Base-by-base conservation (phyloP, 2,797 vertebrate genomes). In the Helicolenus hilgendorfi region DNA sequence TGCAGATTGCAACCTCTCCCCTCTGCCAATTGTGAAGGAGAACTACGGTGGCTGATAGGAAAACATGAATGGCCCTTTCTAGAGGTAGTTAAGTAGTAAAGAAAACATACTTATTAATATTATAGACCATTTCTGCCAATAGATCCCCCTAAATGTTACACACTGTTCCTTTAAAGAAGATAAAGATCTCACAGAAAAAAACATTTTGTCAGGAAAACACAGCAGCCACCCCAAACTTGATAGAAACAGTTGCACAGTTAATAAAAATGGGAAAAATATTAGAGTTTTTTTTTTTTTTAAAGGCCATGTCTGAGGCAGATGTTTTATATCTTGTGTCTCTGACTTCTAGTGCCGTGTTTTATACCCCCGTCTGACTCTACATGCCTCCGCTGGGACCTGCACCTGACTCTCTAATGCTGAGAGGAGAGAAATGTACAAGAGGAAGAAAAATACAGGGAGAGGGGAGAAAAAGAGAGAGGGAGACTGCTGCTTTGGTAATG, bases 361-460 rank as follows among this genome's bases (percentile, higher is more conserved):
- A 72, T 70, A 38, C 64, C 27, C 91, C 77, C 0, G 20, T 83
- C 75, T 77, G 73, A 86, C 56, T 79, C 63, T 27, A 69, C 33
- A 64, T 26, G 70, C 67, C 88, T 90, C 92, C 82, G 41, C 27
- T 38, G 87, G 88, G 91, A 93, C 41, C 62, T 81, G 58, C 65
- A 87, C 77, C 86, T 91, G 76, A 82, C 76, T 93, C 86, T 64
- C 33, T 64, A 74, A 79, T 31, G 70, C 73, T 79, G 79, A 90
- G 81, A 80, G 69, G 18, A 79, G 26, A 72, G 59, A 72, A 70
- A 89, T 65, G 33, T 55, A 85, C 26, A 73, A 70, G 36, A 55
- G 63, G 64, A 64, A 15, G 5, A 53, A 78, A 72, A 74, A 64
- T n/a, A 72, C 11, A 67, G 15, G 5, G 11, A 41, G 26, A 53